phyloP scores from a whole-genome alignment of 2,113 vertebrate species.

The Hemibagrus wyckioides region DNA sequence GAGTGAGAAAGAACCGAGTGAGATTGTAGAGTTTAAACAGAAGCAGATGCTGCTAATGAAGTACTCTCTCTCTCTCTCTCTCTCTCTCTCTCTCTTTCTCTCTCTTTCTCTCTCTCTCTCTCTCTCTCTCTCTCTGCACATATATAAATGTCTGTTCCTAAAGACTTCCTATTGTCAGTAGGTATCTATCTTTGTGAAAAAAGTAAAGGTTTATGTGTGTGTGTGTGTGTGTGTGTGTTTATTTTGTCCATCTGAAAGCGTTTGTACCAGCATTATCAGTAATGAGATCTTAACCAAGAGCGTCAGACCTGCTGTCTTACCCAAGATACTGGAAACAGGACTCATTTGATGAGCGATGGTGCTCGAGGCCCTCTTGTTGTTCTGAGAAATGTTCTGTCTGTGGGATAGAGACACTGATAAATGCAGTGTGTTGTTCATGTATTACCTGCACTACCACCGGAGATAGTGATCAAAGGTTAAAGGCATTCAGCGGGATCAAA shows the following conservation, averaged over 20 bases:
- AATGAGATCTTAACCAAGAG: conserved; percentile 45
- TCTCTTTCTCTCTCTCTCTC: conserved; percentile 17
- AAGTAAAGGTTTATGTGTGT: conserved; percentile 16
- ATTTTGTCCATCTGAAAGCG: conserved; percentile 26
- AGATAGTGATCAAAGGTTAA: conserved; percentile 51
- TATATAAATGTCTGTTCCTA: conserved; percentile 23
- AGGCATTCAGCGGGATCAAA: conserved; percentile 36
- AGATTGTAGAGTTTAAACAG: conserved; percentile 64
- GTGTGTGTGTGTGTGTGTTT: conserved; percentile 19
- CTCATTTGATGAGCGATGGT: conserved; percentile 51
- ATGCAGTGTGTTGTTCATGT: conserved; percentile 14
- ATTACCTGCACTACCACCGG: conserved; percentile 30
- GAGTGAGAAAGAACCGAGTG: conserved; percentile 64
- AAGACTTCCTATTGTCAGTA: conserved; percentile 22
- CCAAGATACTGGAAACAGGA: neutral
- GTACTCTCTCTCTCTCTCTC: conserved; percentile 42
- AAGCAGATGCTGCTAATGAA: conserved; percentile 76
- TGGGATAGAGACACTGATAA: conserved; percentile 46
- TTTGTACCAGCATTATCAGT: conserved; percentile 48
- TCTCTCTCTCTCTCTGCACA: conserved; percentile 23
- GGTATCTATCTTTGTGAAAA: conserved; percentile 28
- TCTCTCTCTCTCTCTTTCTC: conserved; percentile 33
- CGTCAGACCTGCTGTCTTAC: conserved; percentile 19
- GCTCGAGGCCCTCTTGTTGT: conserved; percentile 49
- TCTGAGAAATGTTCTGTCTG: conserved; percentile 45